A percentile compares a stretch with the other conserved stretches of the same genome.
These are phyloP conservation scores for Neodiprion virginianus DNA, from an alignment of 1,140 invertebrate genomes.

Conservation along the genomic window DNA sequence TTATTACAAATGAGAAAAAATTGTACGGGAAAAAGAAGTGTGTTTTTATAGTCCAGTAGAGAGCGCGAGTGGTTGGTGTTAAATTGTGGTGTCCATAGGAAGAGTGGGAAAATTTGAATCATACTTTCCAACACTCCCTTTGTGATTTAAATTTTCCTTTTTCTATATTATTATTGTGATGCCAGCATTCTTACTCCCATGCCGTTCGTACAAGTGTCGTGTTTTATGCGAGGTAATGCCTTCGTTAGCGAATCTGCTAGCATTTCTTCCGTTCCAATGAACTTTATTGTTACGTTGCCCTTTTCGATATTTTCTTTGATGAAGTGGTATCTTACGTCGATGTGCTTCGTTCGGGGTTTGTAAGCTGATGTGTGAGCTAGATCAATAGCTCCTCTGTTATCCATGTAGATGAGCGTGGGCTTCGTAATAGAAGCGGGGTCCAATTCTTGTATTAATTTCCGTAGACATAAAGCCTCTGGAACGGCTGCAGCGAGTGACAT, in stretches of 20 bases:
- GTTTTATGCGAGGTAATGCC: conserved; percentile 1
- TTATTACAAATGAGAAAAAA: conserved; percentile 17
- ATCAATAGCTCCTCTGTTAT: conserved; percentile 38
- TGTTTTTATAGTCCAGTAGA: neutral
- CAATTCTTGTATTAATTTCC: too few species aligned
- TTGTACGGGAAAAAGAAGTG: conserved; percentile 11
- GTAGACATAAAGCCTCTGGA: conserved; percentile 7
- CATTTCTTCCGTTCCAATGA: conserved; percentile 23
- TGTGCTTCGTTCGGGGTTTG: conserved; percentile 35
- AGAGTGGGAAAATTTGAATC: too few species aligned
- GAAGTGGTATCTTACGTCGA: conserved; percentile 36
- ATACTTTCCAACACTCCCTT: neutral
- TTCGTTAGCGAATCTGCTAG: conserved; percentile 32
- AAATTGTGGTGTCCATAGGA: too few species aligned
- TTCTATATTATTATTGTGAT: neutral
- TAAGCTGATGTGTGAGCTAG: conserved; percentile 27
- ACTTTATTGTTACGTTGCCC: conserved; percentile 22
- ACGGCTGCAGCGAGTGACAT: conserved; percentile 32
- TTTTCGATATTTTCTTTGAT: conserved; percentile 28
- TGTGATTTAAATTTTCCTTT: neutral
- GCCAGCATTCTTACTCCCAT: neutral
- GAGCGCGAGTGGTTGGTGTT: too few species aligned
- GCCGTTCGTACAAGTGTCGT: neutral
- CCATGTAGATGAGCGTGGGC: conserved; percentile 23
- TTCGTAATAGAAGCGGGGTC: too few species aligned